Evolutionary conservation across 2,113 vertebrate species (phyloP).

Genomic region (Engraulis encrasicolus): DNA sequence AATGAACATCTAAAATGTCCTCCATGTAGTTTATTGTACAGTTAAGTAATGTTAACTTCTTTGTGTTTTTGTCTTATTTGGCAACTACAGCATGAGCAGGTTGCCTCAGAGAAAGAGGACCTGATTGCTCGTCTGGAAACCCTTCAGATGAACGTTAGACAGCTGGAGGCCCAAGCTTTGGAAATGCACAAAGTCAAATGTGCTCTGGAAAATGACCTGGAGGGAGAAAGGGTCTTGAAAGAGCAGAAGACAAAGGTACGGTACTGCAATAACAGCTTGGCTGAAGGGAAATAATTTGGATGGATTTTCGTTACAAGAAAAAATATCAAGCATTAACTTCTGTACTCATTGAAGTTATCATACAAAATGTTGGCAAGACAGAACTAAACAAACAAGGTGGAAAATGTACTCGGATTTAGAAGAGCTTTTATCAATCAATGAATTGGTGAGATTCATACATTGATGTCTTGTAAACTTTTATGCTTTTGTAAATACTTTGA

Average conservation of each 20-base stretch:
- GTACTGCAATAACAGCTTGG: slow-evolving; percentile 64
- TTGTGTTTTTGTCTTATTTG: background rate
- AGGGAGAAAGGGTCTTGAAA: slow-evolving; percentile 85
- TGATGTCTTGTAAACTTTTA: too few relatives aligned
- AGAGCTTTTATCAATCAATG: too few relatives aligned
- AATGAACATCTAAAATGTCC: too few relatives aligned
- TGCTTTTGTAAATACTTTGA: too few relatives aligned
- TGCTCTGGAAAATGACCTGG: slow-evolving; percentile 83
- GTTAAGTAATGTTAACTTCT: background rate
- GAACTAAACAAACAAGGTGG: too few relatives aligned
- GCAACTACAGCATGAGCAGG: slow-evolving; percentile 77
- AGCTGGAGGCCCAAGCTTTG: slow-evolving; percentile 85
- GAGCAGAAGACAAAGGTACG: slow-evolving; percentile 95
- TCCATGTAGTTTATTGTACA: background rate
- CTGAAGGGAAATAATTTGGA: background rate
- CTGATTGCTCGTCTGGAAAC: slow-evolving; percentile 81
- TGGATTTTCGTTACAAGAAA: background rate
- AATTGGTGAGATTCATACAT: too few relatives aligned
- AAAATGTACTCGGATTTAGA: background rate
- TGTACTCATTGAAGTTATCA: background rate
- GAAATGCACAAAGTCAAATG: slow-evolving; percentile 81
- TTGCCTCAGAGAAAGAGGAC: slow-evolving; percentile 85
- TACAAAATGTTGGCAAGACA: too few relatives aligned
- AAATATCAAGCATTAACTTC: background rate
- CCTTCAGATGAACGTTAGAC: slow-evolving; percentile 76